A percentile compares a stretch with the other conserved stretches of the same genome.
These are phyloP conservation scores for Sturnus vulgaris DNA, from an alignment of 2,113 vertebrate species.

Conservation along the genomic window DNA sequence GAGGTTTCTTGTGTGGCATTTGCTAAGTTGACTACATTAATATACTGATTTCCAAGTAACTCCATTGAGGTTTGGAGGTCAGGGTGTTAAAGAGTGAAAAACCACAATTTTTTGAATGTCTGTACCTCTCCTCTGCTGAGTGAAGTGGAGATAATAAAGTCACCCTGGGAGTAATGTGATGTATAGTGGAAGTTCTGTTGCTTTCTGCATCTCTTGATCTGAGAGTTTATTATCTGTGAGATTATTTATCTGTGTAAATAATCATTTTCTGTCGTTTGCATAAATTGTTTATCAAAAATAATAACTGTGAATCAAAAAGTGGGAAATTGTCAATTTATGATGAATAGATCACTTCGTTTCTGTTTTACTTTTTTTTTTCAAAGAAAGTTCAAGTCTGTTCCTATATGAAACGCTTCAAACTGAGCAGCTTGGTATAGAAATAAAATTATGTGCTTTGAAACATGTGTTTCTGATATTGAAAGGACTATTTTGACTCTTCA, in stretches of 20 bases:
- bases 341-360: not conserved
- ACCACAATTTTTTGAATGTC: not conserved
- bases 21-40: not conserved
- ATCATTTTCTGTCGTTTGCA: not conserved
- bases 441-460: not conserved
- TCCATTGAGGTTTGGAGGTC: not conserved
- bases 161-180: not conserved
- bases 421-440: not conserved
- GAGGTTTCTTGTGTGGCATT: not conserved
- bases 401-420: not conserved
- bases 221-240: not conserved
- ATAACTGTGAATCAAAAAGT: not conserved
- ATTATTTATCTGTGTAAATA: not conserved
- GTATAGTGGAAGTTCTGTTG: not conserved
- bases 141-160: not conserved
- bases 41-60: not conserved
- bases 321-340: not conserved
- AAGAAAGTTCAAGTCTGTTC: not conserved
- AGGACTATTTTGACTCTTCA: not conserved
- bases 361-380: not conserved
- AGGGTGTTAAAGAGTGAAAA: not conserved
- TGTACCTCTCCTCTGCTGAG: not conserved
- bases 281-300: not conserved
- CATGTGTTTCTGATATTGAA: not conserved
- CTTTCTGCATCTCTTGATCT: not conserved